These are phyloP conservation scores for Polyommatus icarus DNA, from an alignment of 2,888 invertebrate genomes.

Conservation along the genomic window DNA sequence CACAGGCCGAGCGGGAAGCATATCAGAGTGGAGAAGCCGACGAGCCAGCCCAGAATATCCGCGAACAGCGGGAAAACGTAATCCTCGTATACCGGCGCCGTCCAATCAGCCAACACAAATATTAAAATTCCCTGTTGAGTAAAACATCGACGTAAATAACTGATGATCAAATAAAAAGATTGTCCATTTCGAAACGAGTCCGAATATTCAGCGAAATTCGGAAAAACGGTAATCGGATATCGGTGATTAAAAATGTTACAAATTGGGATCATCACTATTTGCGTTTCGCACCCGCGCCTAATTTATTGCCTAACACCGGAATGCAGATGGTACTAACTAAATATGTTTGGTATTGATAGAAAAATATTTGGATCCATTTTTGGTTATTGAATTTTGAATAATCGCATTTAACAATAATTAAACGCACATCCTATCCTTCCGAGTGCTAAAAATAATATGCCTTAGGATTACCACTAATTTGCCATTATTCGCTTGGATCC, in stretches of 20 bases:
- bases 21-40: conserved; percentile 85
- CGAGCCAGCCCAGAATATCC: conserved; percentile 84
- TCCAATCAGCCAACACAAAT: conserved; percentile 86
- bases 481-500: too few species aligned
- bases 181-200: conserved; percentile 27
- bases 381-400: too few species aligned
- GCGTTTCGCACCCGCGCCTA: neutral
- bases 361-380: neutral
- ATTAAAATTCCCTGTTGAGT: conserved; percentile 83
- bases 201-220: neutral
- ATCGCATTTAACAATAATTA: too few species aligned
- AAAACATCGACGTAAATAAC: conserved; percentile 26
- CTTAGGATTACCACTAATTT: too few species aligned
- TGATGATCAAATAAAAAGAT: conserved; percentile 28
- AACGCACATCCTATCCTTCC: too few species aligned
- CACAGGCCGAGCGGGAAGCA: conserved; percentile 84
- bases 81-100: conserved; percentile 81
- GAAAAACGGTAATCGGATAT: conserved; percentile 17
- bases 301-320: neutral
- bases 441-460: too few species aligned
- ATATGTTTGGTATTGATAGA: neutral
- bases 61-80: conserved; percentile 87
- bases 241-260: conserved; percentile 14
- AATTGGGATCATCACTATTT: conserved; percentile 8
- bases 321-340: neutral